Percentiles rank a stretch among this genome's conserved stretches.
Evolutionary conservation across 1,140 invertebrate genomes (phyloP).

Genomic region (Stenopsyche tienmushanensis): DNA sequence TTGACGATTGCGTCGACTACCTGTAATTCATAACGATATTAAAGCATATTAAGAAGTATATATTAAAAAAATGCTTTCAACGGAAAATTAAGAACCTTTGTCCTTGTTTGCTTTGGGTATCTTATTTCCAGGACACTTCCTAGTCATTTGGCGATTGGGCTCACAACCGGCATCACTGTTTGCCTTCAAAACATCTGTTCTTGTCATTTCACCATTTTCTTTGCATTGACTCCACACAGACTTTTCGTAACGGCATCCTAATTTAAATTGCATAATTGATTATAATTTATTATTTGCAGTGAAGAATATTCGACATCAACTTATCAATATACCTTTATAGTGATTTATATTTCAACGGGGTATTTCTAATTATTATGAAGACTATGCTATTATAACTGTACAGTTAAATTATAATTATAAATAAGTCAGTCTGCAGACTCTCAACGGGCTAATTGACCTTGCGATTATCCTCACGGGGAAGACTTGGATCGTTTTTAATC

Average conservation of each 20-base stretch:
- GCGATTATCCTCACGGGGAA: too few relatives aligned
- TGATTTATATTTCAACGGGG: too few relatives aligned
- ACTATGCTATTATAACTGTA: too few relatives aligned
- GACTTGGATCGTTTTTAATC: too few relatives aligned
- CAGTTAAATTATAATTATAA: too few relatives aligned
- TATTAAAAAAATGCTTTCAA: not conserved
- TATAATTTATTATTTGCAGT: too few relatives aligned
- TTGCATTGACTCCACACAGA: constrained; percentile 66
- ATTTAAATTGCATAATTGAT: constrained; percentile 13
- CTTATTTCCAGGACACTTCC: constrained; percentile 61
- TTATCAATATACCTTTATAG: too few relatives aligned
- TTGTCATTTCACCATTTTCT: constrained; percentile 61
- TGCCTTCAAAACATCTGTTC: constrained; percentile 65
- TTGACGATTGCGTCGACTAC: constrained; percentile 38
- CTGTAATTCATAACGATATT: constrained; percentile 24
- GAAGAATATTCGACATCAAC: too few relatives aligned
- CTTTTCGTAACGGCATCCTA: constrained; percentile 71
- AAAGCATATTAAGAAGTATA: not conserved
- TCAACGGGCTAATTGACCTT: too few relatives aligned
- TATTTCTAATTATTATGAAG: too few relatives aligned
- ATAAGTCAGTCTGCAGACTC: too few relatives aligned
- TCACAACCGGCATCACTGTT: constrained; percentile 68
- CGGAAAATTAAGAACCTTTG: constrained; percentile 24
- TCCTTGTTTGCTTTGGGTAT: constrained; percentile 35
- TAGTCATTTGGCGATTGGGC: constrained; percentile 63